Evolutionary conservation across 2,888 invertebrate species (phyloP).

Genomic region (Dasysyrphus tricinctus): DNA sequence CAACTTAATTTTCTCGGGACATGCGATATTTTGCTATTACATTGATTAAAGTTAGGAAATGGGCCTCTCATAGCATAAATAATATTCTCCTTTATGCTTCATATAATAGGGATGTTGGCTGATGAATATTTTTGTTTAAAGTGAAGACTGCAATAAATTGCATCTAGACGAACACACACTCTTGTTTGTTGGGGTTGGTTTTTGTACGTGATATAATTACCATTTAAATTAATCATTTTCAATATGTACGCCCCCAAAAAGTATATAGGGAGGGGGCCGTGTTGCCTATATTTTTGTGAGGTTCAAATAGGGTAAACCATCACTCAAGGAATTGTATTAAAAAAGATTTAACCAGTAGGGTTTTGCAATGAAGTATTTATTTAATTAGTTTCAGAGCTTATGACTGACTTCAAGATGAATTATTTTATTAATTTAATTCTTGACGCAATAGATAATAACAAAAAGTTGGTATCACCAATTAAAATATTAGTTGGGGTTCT

Average conservation of each 20-base stretch:
- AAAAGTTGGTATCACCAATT: too few species aligned
- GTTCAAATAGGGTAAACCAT: too few species aligned
- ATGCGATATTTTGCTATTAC: conserved; percentile 75
- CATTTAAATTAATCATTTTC: conserved; percentile 79
- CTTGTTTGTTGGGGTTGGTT: conserved; percentile 58
- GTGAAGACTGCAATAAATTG: conserved; percentile 53
- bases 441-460: too few species aligned
- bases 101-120: conserved; percentile 12
- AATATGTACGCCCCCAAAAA: conserved; percentile 54
- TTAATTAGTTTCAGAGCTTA: too few species aligned
- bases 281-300: too few species aligned
- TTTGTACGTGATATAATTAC: conserved; percentile 78
- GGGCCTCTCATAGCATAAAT: background rate
- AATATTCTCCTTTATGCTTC: background rate
- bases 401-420: too few species aligned
- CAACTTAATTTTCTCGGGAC: conserved; percentile 79
- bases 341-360: too few species aligned
- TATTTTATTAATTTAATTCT: too few species aligned
- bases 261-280: background rate
- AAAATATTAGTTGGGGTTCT: too few species aligned
- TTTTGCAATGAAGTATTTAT: too few species aligned
- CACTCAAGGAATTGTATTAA: too few species aligned
- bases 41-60: background rate
- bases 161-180: conserved; percentile 62
- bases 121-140: conserved; percentile 30